Percentiles rank a stretch among this genome's conserved stretches.
phyloP scores from a whole-genome alignment of 2,113 vertebrate species.

The Donacobius atricapilla region DNA sequence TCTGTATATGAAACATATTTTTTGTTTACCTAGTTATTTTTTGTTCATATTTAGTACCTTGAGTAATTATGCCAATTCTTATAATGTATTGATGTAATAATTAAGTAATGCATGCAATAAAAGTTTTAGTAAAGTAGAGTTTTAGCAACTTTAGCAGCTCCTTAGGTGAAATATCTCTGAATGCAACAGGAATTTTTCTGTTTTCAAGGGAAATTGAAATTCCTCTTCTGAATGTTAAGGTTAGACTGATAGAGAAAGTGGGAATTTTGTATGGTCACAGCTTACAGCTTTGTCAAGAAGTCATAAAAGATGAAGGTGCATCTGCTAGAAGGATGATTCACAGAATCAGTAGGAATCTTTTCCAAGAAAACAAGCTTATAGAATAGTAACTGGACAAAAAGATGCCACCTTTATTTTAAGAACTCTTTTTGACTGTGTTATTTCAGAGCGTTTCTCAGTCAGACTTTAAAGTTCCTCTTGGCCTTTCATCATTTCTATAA shows the following conservation, averaged over 20 bases:
- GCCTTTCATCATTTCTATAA: neutral
- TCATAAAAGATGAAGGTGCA: neutral
- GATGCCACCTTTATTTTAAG: neutral
- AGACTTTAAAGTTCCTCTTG: neutral
- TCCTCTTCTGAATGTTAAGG: neutral
- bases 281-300: neutral
- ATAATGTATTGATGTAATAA: neutral
- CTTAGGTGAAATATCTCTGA: neutral
- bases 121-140: neutral
- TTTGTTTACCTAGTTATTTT: neutral
- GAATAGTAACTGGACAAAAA: neutral
- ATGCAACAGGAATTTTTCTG: neutral
- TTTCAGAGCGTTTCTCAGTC: neutral
- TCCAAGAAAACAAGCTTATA: neutral
- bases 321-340: neutral
- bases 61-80: neutral
- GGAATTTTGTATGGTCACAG: neutral
- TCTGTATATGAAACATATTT: neutral
- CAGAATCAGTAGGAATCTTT: neutral
- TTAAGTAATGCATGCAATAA: neutral
- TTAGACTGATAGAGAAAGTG: neutral
- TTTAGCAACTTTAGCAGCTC: neutral
- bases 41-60: neutral
- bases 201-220: neutral
- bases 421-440: neutral